Evolutionary conservation across 2,888 invertebrate genomes (phyloP).

Genomic region (Leptinotarsa juncta): DNA sequence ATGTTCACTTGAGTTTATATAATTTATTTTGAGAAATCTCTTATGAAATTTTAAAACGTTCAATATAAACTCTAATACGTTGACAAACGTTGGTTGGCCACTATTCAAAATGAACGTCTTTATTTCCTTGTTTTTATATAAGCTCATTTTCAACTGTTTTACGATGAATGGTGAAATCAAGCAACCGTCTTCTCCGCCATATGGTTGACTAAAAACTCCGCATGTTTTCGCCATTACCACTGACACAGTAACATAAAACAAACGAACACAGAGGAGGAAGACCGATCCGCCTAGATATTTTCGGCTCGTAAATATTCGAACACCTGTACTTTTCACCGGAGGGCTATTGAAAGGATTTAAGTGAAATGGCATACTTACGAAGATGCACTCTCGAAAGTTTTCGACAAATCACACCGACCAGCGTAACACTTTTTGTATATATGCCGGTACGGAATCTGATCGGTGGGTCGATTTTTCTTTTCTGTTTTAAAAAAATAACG

Average conservation of each 20-base stretch:
- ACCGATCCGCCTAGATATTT: conserved; percentile 23
- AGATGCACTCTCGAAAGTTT: conserved; percentile 25
- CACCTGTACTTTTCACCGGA: conserved; percentile 18
- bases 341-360: conserved; percentile 17
- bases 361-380: conserved; percentile 19
- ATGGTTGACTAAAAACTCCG: neutral
- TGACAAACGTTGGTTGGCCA: too few species aligned
- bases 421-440: conserved; percentile 21
- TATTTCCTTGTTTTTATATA: too few species aligned
- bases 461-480: neutral
- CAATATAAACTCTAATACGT: too few species aligned
- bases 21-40: too few species aligned
- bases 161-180: neutral
- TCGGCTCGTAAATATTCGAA: conserved; percentile 15
- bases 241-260: conserved; percentile 16
- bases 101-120: too few species aligned
- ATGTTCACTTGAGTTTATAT: too few species aligned
- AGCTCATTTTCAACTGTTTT: neutral
- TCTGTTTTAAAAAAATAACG: neutral
- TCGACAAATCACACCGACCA: conserved; percentile 18
- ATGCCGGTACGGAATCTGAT: conserved; percentile 12
- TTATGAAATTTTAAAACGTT: too few species aligned
- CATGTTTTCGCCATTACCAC: neutral
- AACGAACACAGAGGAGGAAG: neutral
- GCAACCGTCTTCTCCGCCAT: neutral